These are phyloP conservation scores for Gallinago media DNA, from an alignment of 2,113 vertebrate species.

Conservation along the genomic window DNA sequence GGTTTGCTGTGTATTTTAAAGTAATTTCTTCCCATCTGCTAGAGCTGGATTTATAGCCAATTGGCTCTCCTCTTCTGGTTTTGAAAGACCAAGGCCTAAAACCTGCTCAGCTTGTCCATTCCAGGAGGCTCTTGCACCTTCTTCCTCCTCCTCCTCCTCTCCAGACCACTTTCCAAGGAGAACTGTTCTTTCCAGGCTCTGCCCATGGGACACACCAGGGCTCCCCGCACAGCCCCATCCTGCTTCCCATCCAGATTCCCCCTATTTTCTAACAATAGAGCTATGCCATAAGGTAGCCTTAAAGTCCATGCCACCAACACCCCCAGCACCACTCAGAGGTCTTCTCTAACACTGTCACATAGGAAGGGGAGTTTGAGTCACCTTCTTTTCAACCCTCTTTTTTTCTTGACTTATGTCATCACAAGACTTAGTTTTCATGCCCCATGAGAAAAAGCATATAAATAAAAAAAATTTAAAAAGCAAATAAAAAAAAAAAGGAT, in stretches of 20 bases:
- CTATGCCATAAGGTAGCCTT: too few species aligned
- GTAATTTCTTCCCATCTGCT: not conserved
- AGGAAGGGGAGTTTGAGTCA: not conserved
- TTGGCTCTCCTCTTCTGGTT: not conserved
- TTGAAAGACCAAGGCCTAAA: not conserved
- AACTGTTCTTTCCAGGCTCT: not conserved
- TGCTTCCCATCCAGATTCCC: not conserved
- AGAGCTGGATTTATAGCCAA: not conserved
- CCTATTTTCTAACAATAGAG: not conserved
- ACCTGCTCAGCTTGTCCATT: not conserved
- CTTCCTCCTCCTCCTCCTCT: not conserved
- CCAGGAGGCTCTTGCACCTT: not conserved
- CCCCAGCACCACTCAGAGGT: not conserved
- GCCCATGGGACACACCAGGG: not conserved
- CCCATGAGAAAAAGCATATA: not conserved
- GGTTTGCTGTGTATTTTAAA: not conserved
- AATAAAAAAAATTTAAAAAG: not conserved
- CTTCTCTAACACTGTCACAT: not conserved
- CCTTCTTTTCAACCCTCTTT: not conserved
- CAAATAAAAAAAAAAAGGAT: not conserved
- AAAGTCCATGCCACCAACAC: not conserved
- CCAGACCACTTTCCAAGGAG: not conserved
- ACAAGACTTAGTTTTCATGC: not conserved
- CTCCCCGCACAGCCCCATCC: not conserved
- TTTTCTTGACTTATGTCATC: not conserved